Conservation (phyloP, 2,888 invertebrate genomes). For the Chrysotoxum bicinctum region DNA sequence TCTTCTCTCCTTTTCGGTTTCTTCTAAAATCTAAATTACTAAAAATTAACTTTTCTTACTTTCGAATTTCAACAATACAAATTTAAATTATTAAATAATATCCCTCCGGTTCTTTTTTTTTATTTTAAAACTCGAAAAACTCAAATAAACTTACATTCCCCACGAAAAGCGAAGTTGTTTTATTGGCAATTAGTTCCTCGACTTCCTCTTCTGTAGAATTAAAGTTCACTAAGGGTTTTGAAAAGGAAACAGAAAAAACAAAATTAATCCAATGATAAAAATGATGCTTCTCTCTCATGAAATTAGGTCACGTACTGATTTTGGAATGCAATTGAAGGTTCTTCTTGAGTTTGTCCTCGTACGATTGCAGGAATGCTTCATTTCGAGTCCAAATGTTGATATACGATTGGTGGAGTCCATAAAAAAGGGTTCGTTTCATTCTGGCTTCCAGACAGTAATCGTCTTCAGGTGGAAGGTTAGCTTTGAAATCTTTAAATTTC, state of each 20-base stretch:
- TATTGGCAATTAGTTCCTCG: conserved; percentile 80
- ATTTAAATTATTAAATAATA: background rate
- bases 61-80: conserved; percentile 30
- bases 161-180: conserved; percentile 80
- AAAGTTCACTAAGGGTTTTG: conserved; percentile 77
- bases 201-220: conserved; percentile 81
- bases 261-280: conserved; percentile 14
- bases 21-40: conserved; percentile 79
- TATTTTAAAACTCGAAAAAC: background rate
- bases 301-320: conserved; percentile 77
- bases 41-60: conserved; percentile 62
- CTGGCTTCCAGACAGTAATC: conserved; percentile 80
- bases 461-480: conserved; percentile 78
- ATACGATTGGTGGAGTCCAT: conserved; percentile 80
- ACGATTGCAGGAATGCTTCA: conserved; percentile 79
- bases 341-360: conserved; percentile 80
- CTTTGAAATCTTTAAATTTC: conserved; percentile 79
- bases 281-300: conserved; percentile 3
- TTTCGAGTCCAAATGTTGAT: conserved; percentile 80
- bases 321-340: conserved; percentile 80
- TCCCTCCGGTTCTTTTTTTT: background rate
- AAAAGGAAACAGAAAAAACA: conserved; percentile 21
- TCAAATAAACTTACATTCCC: conserved; percentile 79
- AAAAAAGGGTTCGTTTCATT: conserved; percentile 80
- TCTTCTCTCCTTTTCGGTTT: conserved; percentile 80